Evolutionary conservation across 1,140 invertebrate species (phyloP), one percentile per base, ranked within the genome.

Genomic region (Stenopsyche tienmushanensis): DNA sequence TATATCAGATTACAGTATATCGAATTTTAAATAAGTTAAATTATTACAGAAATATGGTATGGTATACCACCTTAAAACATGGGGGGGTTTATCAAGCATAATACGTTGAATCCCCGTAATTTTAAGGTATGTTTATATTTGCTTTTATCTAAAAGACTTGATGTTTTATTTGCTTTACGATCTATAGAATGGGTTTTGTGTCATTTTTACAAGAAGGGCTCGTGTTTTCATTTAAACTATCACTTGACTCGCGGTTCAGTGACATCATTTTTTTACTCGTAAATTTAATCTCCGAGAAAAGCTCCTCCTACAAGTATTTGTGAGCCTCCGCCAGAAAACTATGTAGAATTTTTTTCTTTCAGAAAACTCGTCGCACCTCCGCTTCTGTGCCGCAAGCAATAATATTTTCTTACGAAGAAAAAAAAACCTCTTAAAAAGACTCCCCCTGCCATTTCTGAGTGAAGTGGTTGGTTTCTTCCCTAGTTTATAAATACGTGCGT

Each of bases 361-460:
- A 21, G 18, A 55, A 50, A 59, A 44, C 54, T 65, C 26, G 52
- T 39, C 21, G 64, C 54, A 59, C 64, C 44, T 65, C 58, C 42
- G 42, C 15, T 18, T 23, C 20, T 24, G 17, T 25, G 18, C 20
- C 54, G 52, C 53, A 23, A 50, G 64, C 45, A 65, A 65, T 65
- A 65, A 65, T 65, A 65, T 65, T 65, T 65, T 65, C 20, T 23
- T 53, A 39, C 23, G n/a, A 17, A 57, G 20, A 57, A 55, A 57
- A 49, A 65, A 55, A 29, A 47, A 18, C 10, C 10, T 7, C 44
- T 15, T 15, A 8, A 47, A 47, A 47, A 47, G 44, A 20, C 44
- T 47, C 3, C 44, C 44, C 10, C 10, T 13, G 44, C 29, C 29
- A 34, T 34, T 13, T 13, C 29, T 34, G 5, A 34, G 29, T n/a